Base-by-base conservation (phyloP, 2,888 invertebrate genomes). In the Apantesis nais region DNA sequence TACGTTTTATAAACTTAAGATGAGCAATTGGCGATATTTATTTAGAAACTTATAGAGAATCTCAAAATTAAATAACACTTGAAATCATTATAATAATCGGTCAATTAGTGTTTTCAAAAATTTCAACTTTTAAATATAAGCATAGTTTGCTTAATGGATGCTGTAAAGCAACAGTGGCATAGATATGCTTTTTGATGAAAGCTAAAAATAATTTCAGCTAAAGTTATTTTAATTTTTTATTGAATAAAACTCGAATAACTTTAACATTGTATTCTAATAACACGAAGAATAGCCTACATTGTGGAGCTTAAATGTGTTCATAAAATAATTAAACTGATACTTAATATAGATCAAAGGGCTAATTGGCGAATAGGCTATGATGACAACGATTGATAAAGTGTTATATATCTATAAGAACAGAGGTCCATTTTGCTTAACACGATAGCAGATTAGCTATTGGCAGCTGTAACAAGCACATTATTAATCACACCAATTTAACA, bases 31-130 rank as follows among this genome's bases (percentile, higher is more conserved):
- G 91, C 92, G 88, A 89, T 89, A 91, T 93, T 93, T 92, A 92
- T 93, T 92, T 90, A 86, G 90, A 92, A 92, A 91, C 90, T 92
- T 90, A 83, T 86, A 88, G 90, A 89, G 94, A 95, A 94, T 95
- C 94, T 95, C 94, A 88, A 90, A 89, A 89, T 90, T 88, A 86
- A 89, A 89, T 89, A 90, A 89, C 87, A 87, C 76, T 83, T 31
- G 16, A 61, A 80, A 81, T 78, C 68, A 71, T 79, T 82, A 80
- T 8, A n/a, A 19, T 85, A 83, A 87, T 87, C 84, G 85, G 88
- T 89, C 90, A 87, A 88, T 89, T 86, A 86, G 83, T 85, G 81
- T 87, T 85, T 81, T 84, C 84, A 80, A 81, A 85, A 84, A 87
- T 88, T 83, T 86, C 84, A 84, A 84, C 83, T 79, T 82, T 84